Percentiles rank a stretch among this genome's conserved stretches.
phyloP scores from a whole-genome alignment of 2,797 vertebrate species.

The Lepus townsendii region DNA sequence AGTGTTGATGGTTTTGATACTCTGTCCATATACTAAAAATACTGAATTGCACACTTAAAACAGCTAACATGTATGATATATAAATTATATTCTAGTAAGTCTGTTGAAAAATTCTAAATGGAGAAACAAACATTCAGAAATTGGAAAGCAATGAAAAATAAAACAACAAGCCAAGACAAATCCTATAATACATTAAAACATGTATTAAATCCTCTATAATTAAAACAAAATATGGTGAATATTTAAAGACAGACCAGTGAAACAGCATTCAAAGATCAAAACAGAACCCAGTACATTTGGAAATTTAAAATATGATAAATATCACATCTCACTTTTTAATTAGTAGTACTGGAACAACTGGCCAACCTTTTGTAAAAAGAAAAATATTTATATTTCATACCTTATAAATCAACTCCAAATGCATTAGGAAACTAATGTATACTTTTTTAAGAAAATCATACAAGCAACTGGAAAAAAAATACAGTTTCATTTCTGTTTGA shows the following conservation, averaged over 20 bases:
- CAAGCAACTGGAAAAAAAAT: not conserved
- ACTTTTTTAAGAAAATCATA: not conserved
- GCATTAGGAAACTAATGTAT: not conserved
- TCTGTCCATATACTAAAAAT: not conserved
- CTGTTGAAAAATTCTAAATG: not conserved
- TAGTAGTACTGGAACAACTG: not conserved
- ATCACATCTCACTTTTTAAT: not conserved
- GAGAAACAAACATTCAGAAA: not conserved
- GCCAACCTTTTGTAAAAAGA: not conserved
- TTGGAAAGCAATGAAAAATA: not conserved
- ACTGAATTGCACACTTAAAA: not conserved
- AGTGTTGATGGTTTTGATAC: not conserved
- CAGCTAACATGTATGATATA: not conserved
- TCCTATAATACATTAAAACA: not conserved
- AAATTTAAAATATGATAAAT: conserved; percentile 12
- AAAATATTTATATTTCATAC: not conserved
- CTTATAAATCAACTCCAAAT: not conserved
- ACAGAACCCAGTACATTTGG: not conserved
- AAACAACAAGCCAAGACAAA: not conserved
- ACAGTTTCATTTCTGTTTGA: not conserved
- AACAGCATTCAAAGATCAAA: not conserved
- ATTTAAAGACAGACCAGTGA: not conserved
- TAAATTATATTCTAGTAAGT: conserved; percentile 2
- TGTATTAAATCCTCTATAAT: not conserved
- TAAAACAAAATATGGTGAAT: not conserved